phyloP scores from a whole-genome alignment of 2,888 invertebrate genomes.

The Eudasyphora cyanicolor region DNA sequence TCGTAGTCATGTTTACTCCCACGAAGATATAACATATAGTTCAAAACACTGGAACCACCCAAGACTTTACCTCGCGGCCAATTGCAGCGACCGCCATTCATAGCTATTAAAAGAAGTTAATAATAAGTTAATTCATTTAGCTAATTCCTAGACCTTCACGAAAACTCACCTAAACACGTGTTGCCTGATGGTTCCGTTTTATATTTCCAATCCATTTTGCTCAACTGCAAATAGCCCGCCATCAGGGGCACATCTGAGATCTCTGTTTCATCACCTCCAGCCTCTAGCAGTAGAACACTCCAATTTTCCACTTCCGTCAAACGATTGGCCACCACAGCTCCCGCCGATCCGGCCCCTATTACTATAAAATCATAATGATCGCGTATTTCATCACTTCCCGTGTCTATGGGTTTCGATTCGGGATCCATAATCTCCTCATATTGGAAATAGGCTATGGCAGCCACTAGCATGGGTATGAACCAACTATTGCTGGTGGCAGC shows the following conservation, averaged over 20 bases:
- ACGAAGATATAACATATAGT: conserved; percentile 94
- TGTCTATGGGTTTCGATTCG: conserved; percentile 88
- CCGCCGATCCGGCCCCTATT: conserved; percentile 93
- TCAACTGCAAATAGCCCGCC: conserved; percentile 92
- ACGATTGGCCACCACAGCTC: conserved; percentile 92
- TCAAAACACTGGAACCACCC: conserved; percentile 93
- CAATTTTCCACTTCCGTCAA: conserved; percentile 89
- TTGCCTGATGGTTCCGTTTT: conserved; percentile 93
- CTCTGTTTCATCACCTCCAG: conserved; percentile 94
- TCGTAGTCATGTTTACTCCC: conserved; percentile 96
- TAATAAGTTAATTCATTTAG: neutral
- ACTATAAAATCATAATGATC: conserved; percentile 90
- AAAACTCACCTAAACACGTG: conserved; percentile 87
- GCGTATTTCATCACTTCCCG: conserved; percentile 84
- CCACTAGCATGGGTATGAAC: conserved; percentile 91
- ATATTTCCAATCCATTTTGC: conserved; percentile 94
- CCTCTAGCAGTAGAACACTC: conserved; percentile 91
- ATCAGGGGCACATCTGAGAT: conserved; percentile 93
- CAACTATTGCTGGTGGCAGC: conserved; percentile 87
- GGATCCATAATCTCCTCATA: conserved; percentile 92
- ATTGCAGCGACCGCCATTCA: conserved; percentile 91
- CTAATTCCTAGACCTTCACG: too few species aligned
- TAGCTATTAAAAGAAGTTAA: conserved; percentile 82
- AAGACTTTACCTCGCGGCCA: conserved; percentile 96
- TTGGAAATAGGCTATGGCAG: conserved; percentile 92